phyloP scores from a whole-genome alignment of 1,140 invertebrate genomes.

The Drosophila trapezifrons region DNA sequence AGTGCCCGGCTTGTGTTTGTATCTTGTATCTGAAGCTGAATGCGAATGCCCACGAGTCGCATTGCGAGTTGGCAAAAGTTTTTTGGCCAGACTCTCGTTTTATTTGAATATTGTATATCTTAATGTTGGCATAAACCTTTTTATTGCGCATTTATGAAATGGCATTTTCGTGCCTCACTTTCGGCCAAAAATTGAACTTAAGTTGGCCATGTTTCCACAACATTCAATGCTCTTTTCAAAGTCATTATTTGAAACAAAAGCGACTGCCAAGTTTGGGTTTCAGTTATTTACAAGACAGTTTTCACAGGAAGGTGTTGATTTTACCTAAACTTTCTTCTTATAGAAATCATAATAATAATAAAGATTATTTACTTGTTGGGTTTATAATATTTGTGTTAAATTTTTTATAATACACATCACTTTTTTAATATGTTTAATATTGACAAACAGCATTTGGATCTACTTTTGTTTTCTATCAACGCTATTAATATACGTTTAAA shows the following conservation, averaged over 20 bases:
- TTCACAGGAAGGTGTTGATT: too few relatives aligned
- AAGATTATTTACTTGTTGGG: neutral
- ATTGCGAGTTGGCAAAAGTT: constrained; percentile 65
- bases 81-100: constrained; percentile 46
- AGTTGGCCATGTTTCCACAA: constrained; percentile 6
- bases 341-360: neutral
- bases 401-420: too few relatives aligned
- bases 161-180: constrained; percentile 26
- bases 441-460: too few relatives aligned
- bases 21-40: constrained; percentile 53
- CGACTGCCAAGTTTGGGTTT: neutral
- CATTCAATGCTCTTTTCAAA: constrained; percentile 12
- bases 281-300: neutral
- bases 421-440: neutral
- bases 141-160: constrained; percentile 41
- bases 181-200: constrained; percentile 18
- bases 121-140: constrained; percentile 59
- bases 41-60: constrained; percentile 71
- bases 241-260: neutral
- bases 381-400: neutral
- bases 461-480: too few relatives aligned
- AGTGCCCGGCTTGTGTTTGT: constrained; percentile 25
- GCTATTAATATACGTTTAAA: too few relatives aligned
- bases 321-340: neutral
- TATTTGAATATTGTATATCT: constrained; percentile 72